Evolutionary conservation across 1,140 invertebrate species (phyloP).

Genomic region (Galleria mellonella): DNA sequence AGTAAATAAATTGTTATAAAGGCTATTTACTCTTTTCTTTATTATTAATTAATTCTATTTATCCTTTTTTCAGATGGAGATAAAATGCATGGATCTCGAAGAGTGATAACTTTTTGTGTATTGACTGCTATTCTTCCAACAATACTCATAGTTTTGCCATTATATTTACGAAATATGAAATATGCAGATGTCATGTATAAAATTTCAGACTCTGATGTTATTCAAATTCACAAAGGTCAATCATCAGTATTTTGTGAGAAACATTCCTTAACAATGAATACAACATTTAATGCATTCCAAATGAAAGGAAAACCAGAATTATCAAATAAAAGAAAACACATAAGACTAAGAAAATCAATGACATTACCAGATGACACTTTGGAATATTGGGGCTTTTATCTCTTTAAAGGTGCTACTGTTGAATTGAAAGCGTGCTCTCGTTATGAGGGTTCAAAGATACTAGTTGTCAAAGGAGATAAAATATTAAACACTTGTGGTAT

Average conservation of each 20-base stretch:
- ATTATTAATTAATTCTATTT: slow-evolving; percentile 12
- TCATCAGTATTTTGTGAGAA: slow-evolving; percentile 86
- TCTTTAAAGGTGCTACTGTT: slow-evolving; percentile 84
- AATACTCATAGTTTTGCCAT: slow-evolving; percentile 81
- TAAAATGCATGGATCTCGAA: slow-evolving; percentile 84
- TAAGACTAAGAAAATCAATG: slow-evolving; percentile 87
- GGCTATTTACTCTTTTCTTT: too few species aligned
- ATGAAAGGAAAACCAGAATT: slow-evolving; percentile 80
- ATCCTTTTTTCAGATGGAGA: slow-evolving; percentile 76
- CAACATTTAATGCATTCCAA: slow-evolving; percentile 88
- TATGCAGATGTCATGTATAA: slow-evolving; percentile 84
- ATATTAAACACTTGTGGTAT: slow-evolving; percentile 85
- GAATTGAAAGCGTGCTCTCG: slow-evolving; percentile 86
- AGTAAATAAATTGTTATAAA: too few species aligned
- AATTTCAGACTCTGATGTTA: slow-evolving; percentile 87
- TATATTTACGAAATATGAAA: slow-evolving; percentile 83
- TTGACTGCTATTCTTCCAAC: slow-evolving; percentile 83
- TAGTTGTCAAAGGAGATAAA: slow-evolving; percentile 85
- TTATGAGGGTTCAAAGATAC: slow-evolving; percentile 83
- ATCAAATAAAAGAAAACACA: slow-evolving; percentile 81
- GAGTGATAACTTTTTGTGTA: slow-evolving; percentile 83
- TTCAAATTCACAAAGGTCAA: slow-evolving; percentile 85
- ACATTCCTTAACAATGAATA: slow-evolving; percentile 86
- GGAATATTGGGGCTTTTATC: slow-evolving; percentile 92
- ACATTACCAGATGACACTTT: slow-evolving; percentile 87